Evolutionary conservation across 2,888 invertebrate species (phyloP).

Genomic region (Morpho deidamia): DNA sequence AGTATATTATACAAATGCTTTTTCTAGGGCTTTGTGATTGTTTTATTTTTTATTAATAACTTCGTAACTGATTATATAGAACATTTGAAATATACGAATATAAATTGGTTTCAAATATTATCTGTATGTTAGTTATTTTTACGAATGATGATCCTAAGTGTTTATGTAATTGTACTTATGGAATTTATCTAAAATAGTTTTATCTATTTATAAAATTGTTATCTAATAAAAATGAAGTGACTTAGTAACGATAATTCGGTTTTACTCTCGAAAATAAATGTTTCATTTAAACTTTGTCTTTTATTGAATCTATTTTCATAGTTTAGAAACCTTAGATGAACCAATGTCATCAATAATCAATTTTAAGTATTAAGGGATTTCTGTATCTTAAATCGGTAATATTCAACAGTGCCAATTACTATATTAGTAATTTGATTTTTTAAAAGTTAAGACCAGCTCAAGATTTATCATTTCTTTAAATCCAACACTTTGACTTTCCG

Average conservation of each 20-base stretch:
- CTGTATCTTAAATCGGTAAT: no score
- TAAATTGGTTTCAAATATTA: no score
- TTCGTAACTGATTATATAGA: neutral
- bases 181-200: conserved; percentile 11
- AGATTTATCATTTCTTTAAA: no score
- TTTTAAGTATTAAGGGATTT: neutral
- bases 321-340: neutral
- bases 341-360: neutral
- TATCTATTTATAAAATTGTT: neutral
- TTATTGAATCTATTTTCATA: neutral
- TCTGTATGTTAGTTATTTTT: neutral
- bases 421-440: no score
- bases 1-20: neutral
- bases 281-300: neutral
- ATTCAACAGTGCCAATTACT: no score
- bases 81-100: no score
- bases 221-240: conserved; percentile 73
- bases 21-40: neutral
- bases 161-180: conserved; percentile 15
- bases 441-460: no score
- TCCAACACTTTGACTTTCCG: no score
- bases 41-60: neutral
- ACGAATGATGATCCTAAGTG: neutral
- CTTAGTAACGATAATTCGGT: conserved; percentile 44
- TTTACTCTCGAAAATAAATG: conserved; percentile 52